phyloP scores from a whole-genome alignment of 1,140 invertebrate species.

The Pseudachorutes palmiensis region DNA sequence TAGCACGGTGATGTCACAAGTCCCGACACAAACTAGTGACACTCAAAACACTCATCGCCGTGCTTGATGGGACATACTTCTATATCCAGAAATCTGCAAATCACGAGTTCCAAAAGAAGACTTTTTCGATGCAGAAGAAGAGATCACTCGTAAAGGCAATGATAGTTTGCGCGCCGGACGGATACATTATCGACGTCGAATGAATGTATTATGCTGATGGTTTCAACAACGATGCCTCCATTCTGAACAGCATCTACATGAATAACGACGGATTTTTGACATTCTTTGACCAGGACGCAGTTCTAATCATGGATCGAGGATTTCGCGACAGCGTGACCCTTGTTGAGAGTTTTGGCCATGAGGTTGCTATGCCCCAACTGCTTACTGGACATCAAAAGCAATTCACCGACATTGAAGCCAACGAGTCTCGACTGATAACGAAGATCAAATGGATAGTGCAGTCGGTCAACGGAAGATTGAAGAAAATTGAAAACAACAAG shows the following conservation, averaged over 20 bases:
- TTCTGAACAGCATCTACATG: slow-evolving; percentile 13
- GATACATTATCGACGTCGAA: slow-evolving; percentile 28
- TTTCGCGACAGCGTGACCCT: neutral
- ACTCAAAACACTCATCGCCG: neutral
- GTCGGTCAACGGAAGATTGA: slow-evolving; percentile 40
- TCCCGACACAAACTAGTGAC: neutral
- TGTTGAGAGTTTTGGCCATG: neutral
- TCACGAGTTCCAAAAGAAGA: slow-evolving; percentile 16
- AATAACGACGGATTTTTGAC: neutral
- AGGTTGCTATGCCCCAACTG: slow-evolving; percentile 35
- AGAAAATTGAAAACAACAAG: too few relatives aligned
- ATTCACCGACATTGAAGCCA: slow-evolving; percentile 40
- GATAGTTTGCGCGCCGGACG: slow-evolving; percentile 30
- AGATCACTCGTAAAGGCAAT: slow-evolving; percentile 28
- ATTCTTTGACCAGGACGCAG: neutral
- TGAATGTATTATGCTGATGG: slow-evolving; percentile 31
- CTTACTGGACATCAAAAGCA: slow-evolving; percentile 36
- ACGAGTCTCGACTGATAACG: slow-evolving; percentile 41
- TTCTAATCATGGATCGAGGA: neutral
- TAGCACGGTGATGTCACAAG: neutral
- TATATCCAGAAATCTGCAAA: slow-evolving; percentile 29
- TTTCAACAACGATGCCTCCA: slow-evolving; percentile 34
- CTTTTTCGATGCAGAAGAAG: slow-evolving; percentile 29
- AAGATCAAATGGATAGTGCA: slow-evolving; percentile 43
- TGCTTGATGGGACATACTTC: slow-evolving; percentile 30